A percentile compares a stretch with the other conserved stretches of the same genome.
Conservation (phyloP, 2,888 invertebrate species). For the Rhogogaster chlorosoma region DNA sequence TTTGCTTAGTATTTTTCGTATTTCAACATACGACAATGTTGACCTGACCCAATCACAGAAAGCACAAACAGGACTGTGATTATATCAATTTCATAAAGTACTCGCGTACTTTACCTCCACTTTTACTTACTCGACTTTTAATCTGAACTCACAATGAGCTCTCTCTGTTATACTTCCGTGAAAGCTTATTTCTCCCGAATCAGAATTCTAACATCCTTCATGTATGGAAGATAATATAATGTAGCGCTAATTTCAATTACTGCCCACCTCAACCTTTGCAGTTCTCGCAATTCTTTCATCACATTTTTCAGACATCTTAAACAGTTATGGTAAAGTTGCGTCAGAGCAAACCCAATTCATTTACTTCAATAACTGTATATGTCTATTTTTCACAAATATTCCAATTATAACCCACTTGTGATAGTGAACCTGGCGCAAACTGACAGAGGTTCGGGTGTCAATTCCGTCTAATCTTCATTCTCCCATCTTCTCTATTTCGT, state of each 20-base stretch:
- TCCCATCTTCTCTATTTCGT: constrained; percentile 28
- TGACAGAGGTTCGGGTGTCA: constrained; percentile 12
- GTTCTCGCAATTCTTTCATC: background rate
- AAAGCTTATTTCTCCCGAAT: background rate
- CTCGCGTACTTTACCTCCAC: constrained; percentile 2
- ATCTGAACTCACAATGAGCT: background rate
- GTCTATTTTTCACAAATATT: background rate
- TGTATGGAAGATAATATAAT: background rate
- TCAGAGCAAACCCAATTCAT: background rate
- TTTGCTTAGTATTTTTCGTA: background rate
- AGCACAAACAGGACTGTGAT: constrained; percentile 37
- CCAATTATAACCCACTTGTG: background rate
- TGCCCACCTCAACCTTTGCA: background rate
- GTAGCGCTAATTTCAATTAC: background rate
- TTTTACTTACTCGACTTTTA: background rate
- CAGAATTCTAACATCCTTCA: background rate
- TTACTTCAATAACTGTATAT: background rate
- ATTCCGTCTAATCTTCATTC: constrained; percentile 1
- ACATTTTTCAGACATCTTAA: background rate
- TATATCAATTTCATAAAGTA: background rate
- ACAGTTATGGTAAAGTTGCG: background rate
- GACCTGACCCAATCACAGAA: constrained; percentile 23
- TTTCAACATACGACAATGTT: background rate
- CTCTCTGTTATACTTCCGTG: background rate
- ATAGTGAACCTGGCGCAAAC: background rate